These are phyloP conservation scores for Liopterus haemorrhoidalis DNA, from an alignment of 2,888 invertebrate species.

Conservation along the genomic window DNA sequence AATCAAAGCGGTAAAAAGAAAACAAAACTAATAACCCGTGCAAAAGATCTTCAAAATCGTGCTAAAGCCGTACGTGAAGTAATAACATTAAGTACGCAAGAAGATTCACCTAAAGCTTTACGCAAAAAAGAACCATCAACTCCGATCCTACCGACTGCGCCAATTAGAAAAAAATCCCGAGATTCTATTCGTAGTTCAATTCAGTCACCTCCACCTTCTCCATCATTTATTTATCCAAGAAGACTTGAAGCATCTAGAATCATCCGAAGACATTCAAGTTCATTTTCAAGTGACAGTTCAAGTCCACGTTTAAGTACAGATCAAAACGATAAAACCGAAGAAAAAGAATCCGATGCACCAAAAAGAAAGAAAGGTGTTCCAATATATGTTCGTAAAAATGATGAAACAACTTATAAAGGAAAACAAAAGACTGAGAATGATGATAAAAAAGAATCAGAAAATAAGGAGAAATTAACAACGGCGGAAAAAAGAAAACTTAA, in stretches of 20 bases:
- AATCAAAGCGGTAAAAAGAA: slow-evolving; percentile 49
- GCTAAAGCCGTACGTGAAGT: slow-evolving; percentile 42
- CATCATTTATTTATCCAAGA: slow-evolving; percentile 57
- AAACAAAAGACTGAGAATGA: slow-evolving; percentile 45
- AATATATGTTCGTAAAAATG: slow-evolving; percentile 17
- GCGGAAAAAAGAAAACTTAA: slow-evolving; percentile 15
- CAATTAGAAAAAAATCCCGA: slow-evolving; percentile 43
- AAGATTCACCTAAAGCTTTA: slow-evolving; percentile 46
- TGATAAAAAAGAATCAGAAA: slow-evolving; percentile 50
- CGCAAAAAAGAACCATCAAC: slow-evolving; percentile 44
- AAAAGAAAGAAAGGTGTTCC: slow-evolving; percentile 22
- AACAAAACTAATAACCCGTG: slow-evolving; percentile 42
- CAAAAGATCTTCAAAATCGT: slow-evolving; percentile 41
- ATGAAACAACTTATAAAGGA: slow-evolving; percentile 18
- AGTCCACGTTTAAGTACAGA: slow-evolving; percentile 47
- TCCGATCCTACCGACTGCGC: slow-evolving; percentile 22
- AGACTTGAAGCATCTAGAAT: slow-evolving; percentile 73
- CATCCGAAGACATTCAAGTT: slow-evolving; percentile 75
- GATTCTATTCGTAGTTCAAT: slow-evolving; percentile 42
- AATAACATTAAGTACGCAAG: slow-evolving; percentile 39
- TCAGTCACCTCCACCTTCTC: slow-evolving; percentile 49
- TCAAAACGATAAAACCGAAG: slow-evolving; percentile 7
- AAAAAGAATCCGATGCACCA: slow-evolving; percentile 10
- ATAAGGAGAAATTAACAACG: slow-evolving; percentile 18
- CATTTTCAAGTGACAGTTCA: slow-evolving; percentile 66